Conservation (phyloP, 1,140 invertebrate species). For the Uloborus diversus region DNA sequence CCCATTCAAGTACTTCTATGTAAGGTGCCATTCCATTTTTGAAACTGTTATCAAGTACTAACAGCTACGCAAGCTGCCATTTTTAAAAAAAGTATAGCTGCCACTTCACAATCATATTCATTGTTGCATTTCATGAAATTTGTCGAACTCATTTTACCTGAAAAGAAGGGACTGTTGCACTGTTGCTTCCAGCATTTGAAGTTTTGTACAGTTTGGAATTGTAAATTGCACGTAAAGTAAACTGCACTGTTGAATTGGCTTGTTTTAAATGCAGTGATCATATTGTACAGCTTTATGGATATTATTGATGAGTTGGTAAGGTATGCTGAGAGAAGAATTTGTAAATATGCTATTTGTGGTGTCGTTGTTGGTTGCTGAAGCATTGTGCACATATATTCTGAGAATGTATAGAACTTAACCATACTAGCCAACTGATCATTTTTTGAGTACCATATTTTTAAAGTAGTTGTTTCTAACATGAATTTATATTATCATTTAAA, state of each 20-base stretch:
- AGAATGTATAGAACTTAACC: background rate
- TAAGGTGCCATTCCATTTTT: conserved; percentile 48
- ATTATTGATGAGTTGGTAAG: conserved; percentile 22
- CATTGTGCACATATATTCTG: conserved; percentile 35
- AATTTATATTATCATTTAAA: background rate
- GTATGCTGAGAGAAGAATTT: conserved; percentile 33
- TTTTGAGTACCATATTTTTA: no score
- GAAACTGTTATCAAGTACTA: background rate
- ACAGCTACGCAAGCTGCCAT: background rate
- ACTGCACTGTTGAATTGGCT: background rate
- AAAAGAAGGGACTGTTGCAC: conserved; percentile 3
- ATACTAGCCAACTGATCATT: background rate
- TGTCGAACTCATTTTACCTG: background rate
- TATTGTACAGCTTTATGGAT: conserved; percentile 26
- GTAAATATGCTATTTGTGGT: conserved; percentile 23
- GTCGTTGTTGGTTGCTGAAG: conserved; percentile 12
- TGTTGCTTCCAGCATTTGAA: conserved; percentile 37
- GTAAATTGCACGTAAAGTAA: conserved; percentile 31
- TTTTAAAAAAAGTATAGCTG: background rate
- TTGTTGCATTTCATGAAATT: conserved; percentile 20
- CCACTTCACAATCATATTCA: background rate
- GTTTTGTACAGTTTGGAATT: conserved; percentile 51
- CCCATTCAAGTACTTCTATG: conserved; percentile 30
- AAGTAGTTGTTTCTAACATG: no score
- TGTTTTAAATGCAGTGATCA: conserved; percentile 8